phyloP scores from a whole-genome alignment of 2,797 vertebrate species.

The Paguma larvata region DNA sequence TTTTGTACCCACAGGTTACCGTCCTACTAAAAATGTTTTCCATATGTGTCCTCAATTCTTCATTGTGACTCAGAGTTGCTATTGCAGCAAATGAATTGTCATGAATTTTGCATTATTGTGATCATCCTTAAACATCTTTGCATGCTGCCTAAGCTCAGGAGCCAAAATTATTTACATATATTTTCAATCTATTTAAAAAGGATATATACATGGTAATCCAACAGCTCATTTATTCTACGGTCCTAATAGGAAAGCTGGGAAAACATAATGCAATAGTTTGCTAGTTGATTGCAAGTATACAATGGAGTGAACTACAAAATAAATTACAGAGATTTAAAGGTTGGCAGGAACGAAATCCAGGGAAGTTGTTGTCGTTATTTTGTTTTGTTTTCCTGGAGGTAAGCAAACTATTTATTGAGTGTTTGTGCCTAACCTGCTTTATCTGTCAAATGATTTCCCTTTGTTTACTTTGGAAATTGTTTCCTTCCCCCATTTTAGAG shows the following conservation, averaged over 20 bases:
- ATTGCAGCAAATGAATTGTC: slow-evolving; percentile 63
- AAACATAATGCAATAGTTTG: slow-evolving; percentile 26
- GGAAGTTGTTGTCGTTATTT: slow-evolving; percentile 41
- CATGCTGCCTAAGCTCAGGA: slow-evolving; percentile 53
- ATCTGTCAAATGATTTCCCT: slow-evolving; percentile 34
- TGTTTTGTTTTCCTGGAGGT: slow-evolving; percentile 53
- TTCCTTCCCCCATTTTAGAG: slow-evolving; percentile 8
- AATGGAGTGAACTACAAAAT: slow-evolving; percentile 42
- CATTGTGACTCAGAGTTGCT: slow-evolving; percentile 58
- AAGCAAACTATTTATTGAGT: slow-evolving; percentile 17
- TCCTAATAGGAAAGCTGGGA: slow-evolving; percentile 45
- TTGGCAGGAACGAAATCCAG: slow-evolving; percentile 11
- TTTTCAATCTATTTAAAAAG: slow-evolving; percentile 61
- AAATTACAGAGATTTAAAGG: slow-evolving; percentile 60
- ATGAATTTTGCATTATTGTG: slow-evolving; percentile 75
- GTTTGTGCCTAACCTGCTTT: slow-evolving; percentile 32
- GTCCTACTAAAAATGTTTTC: slow-evolving; percentile 29
- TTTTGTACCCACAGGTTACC: background rate
- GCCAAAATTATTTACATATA: slow-evolving; percentile 70
- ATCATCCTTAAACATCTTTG: slow-evolving; percentile 68
- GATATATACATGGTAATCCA: background rate
- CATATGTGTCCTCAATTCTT: slow-evolving; percentile 32
- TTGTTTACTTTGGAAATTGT: slow-evolving; percentile 54
- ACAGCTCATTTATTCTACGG: slow-evolving; percentile 65
- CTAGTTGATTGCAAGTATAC: slow-evolving; percentile 55